Evolutionary conservation across 2,113 vertebrate species (phyloP), one percentile per base, ranked within the genome.

Genomic region (Progne subis): DNA sequence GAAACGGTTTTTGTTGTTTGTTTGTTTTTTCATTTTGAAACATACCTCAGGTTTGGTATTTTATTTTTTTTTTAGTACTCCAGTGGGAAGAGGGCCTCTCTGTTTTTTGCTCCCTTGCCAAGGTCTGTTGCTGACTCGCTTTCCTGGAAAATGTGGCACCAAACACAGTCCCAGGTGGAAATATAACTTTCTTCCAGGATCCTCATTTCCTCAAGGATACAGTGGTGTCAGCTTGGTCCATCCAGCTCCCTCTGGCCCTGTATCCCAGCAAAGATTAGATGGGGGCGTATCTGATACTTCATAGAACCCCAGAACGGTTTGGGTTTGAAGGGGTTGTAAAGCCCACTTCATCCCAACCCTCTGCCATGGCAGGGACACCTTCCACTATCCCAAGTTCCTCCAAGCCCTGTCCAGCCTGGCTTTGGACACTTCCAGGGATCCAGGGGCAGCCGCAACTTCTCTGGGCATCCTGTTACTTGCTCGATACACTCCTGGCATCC

Each of bases 51-150:
- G 56, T 83, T 46, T 14, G 37, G 37, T n/a, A n/a, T n/a, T n/a
- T n/a, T n/a, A n/a, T n/a, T n/a, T n/a, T n/a, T 14, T 61, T 90
- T 82, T 71, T 61, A 82, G 60, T 41, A 43, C 3, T 44, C 34
- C 26, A 17, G 23, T 6, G 10, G 14, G 6, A 76, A 76, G 49
- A 60, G 6, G 15, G 3, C 29, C 13, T 79, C 7, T 34, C 28
- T 2, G 0, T 31, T 57, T 43, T 37, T 50, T 14, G 5, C 26
- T 59, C 28, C 46, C 18, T 56, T 43, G 6, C 5, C 17, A 1
- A 18, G 55, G 17, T 49, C 53, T 77, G 31, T 49, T 1, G 0
- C 56, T 14, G 3, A 5, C 47, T 6, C 0, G 0, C 26, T 52
- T 74, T 53, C 31, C 50, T n/a, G 43, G 11, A 17, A 86, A 86